Evolutionary conservation across 2,797 vertebrate species (phyloP), one percentile per base, ranked within the genome.

Genomic region (Nyctalus aviator): DNA sequence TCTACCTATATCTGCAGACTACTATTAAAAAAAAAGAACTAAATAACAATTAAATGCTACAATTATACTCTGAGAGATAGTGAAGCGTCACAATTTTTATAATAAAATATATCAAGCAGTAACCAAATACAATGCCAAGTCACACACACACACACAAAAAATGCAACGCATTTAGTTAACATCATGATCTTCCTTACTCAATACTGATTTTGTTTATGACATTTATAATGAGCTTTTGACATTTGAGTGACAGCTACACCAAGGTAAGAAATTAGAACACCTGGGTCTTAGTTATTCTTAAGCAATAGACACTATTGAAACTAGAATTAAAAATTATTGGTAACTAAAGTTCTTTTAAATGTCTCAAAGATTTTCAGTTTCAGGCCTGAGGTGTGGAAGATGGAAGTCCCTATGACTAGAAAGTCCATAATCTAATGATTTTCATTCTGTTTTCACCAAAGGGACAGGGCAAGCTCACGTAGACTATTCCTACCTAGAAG

Each of bases 181-280:
- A 97, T 91, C 50, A 90, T 91, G 83, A 98, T 97, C 87, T 96
- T 97, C 90, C 87, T 30, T 92, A 84, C 90, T 90, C 68, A 94
- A 83, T 13, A 14, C n/a, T 98, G 91, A 97, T 97, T 98, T 97
- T 98, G 97, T 97, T 98, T 98, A 97, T 96, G 96, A 86, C 94
- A 97, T 94, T 94, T 94, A 90, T 96, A 96, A 98, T 89, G 93
- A 93, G 93, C 84, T 98, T 97, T 95, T 98, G 97, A 98, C 97
- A 98, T 94, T 87, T 98, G 98, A 98, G 76, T 98, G 98, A 98
- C 97, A 97, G 97, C 93, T 97, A 97, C 90, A 97, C 84, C 86
- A 94, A 93, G 96, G 93, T 64, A 97, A 93, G 87, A 98, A 97
- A 98, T 98, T 90, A 97, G 97, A 95, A 97, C 97, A 98, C 96